These are phyloP conservation scores for Lacanobia oleracea DNA, from an alignment of 2,888 invertebrate species.

Conservation along the genomic window DNA sequence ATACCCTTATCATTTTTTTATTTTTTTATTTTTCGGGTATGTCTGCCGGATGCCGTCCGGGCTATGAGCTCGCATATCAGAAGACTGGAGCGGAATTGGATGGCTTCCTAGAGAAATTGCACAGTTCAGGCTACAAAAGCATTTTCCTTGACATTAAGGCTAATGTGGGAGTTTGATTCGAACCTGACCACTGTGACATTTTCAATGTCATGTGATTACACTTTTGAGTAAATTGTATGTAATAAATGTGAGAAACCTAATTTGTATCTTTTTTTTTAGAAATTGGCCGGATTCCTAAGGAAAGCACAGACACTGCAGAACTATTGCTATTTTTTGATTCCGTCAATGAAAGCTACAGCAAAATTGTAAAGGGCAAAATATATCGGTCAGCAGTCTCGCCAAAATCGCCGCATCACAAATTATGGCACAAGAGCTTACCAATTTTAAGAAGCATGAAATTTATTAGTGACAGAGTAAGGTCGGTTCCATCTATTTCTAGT, in stretches of 20 bases:
- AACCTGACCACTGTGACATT: not conserved
- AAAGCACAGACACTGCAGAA: not conserved
- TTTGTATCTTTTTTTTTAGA: not conserved
- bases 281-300: not conserved
- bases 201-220: too few relatives aligned
- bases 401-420: conserved; percentile 15
- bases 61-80: not conserved
- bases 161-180: not conserved
- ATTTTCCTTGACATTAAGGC: not conserved
- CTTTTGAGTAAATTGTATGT: not conserved
- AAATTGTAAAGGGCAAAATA: conserved; percentile 5
- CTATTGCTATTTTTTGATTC: not conserved
- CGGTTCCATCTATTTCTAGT: conserved; percentile 11
- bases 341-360: too few relatives aligned
- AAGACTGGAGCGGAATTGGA: too few relatives aligned
- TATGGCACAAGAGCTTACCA: conserved; percentile 10
- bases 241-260: not conserved
- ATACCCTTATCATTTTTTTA: conserved; percentile 1
- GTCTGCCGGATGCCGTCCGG: not conserved
- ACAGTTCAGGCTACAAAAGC: too few relatives aligned
- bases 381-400: conserved; percentile 8
- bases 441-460: conserved; percentile 6
- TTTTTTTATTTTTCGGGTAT: not conserved
- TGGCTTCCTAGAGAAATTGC: too few relatives aligned
- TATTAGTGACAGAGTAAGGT: not conserved